A percentile compares a stretch with the other conserved stretches of the same genome.
phyloP scores from a whole-genome alignment of 2,888 invertebrate species.

The Aphidoletes aphidimyza region DNA sequence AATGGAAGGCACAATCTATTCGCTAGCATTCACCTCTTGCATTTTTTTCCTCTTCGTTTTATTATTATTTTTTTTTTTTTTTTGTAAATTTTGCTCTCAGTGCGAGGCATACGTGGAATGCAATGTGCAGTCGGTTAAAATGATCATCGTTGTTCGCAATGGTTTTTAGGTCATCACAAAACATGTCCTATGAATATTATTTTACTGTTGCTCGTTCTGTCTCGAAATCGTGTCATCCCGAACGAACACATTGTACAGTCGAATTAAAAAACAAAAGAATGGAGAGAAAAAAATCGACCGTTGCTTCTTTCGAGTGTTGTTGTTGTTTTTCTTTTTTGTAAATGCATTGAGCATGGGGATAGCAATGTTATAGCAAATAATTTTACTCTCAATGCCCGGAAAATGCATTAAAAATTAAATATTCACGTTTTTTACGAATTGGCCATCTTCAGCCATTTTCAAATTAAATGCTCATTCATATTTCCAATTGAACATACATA shows the following conservation, averaged over 20 bases:
- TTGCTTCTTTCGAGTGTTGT: too few relatives aligned
- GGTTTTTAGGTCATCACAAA: constrained; percentile 21
- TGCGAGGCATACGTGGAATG: not conserved
- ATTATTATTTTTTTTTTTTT: not conserved
- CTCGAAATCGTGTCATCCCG: not conserved
- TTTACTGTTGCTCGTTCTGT: not conserved
- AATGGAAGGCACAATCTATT: constrained; percentile 16
- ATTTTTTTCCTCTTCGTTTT: not conserved
- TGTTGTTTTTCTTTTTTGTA: too few relatives aligned
- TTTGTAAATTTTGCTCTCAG: not conserved
- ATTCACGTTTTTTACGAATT: too few relatives aligned
- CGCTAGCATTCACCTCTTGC: constrained; percentile 8
- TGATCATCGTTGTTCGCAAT: constrained; percentile 15
- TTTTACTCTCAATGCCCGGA: too few relatives aligned
- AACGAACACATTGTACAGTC: not conserved
- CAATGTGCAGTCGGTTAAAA: constrained; percentile 30
- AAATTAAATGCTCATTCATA: too few relatives aligned
- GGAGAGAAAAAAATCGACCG: not conserved
- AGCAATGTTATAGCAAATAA: too few relatives aligned
- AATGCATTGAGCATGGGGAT: too few relatives aligned
- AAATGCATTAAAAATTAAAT: too few relatives aligned
- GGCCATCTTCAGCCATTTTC: too few relatives aligned
- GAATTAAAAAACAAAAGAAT: too few relatives aligned
- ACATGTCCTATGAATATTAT: constrained; percentile 20
- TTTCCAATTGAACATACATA: too few relatives aligned